These are phyloP conservation scores for Bostrychus sinensis DNA, from an alignment of 2,113 vertebrate genomes.

Conservation along the genomic window DNA sequence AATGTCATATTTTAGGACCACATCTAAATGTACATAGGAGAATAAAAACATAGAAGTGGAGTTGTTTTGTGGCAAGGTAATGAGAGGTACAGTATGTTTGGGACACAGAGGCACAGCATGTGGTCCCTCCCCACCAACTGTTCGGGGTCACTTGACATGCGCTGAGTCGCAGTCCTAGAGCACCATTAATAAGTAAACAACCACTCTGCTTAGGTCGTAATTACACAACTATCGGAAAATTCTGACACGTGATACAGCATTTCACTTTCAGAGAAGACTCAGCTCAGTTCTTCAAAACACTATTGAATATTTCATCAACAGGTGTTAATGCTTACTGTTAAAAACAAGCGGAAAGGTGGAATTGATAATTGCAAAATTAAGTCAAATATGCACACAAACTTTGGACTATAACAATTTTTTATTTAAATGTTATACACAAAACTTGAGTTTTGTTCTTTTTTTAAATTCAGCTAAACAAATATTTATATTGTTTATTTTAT, in stretches of 20 bases:
- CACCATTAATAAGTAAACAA: slow-evolving; percentile 75
- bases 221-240: slow-evolving; percentile 61
- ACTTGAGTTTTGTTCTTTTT: slow-evolving; percentile 80
- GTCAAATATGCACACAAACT: not conserved
- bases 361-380: too few species aligned
- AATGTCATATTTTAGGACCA: slow-evolving; percentile 10
- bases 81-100: not conserved
- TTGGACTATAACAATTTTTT: slow-evolving; percentile 79
- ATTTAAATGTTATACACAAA: slow-evolving; percentile 88
- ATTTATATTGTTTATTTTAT: slow-evolving; percentile 81
- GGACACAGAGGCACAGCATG: slow-evolving; percentile 5
- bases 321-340: not conserved
- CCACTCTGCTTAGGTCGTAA: slow-evolving; percentile 57
- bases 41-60: slow-evolving; percentile 13
- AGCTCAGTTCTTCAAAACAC: not conserved
- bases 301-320: not conserved
- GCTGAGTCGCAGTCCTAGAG: slow-evolving; percentile 30
- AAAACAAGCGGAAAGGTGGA: not conserved
- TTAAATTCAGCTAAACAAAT: slow-evolving; percentile 82
- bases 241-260: slow-evolving; percentile 51
- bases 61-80: slow-evolving; percentile 1
- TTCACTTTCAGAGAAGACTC: slow-evolving; percentile 49
- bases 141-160: slow-evolving; percentile 60
- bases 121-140: slow-evolving; percentile 21
- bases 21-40: slow-evolving; percentile 21